Percentiles rank a stretch among this genome's conserved stretches.
Conservation (phyloP, 1,140 invertebrate species). For the Luehdorfia chinensis region DNA sequence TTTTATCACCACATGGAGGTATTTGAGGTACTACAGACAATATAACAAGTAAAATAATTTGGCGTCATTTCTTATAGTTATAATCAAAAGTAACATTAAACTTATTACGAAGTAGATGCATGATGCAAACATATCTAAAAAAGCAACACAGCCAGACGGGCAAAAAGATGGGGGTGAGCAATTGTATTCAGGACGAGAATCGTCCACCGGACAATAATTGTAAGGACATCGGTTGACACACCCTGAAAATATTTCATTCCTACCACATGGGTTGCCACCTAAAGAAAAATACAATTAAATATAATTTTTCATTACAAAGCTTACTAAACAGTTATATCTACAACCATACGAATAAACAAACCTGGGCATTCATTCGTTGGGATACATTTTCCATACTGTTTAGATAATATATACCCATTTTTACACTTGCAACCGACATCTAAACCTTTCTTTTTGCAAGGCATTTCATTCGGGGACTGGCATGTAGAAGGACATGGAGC, state of each 20-base stretch:
- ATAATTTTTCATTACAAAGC: too few species aligned
- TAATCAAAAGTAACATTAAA: too few species aligned
- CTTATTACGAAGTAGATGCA: too few species aligned
- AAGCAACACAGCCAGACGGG: conserved; percentile 26
- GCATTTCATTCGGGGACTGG: conserved; percentile 18
- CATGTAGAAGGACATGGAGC: conserved; percentile 29
- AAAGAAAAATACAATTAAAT: conserved; percentile 7
- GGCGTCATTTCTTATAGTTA: too few species aligned
- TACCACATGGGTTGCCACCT: conserved; percentile 30
- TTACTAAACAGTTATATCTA: too few species aligned
- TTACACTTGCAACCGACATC: conserved; percentile 27
- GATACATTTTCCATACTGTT: conserved; percentile 1
- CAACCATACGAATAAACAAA: conserved; percentile 1
- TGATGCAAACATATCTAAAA: too few species aligned
- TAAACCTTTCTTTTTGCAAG: conserved; percentile 22
- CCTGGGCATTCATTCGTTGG: conserved; percentile 1
- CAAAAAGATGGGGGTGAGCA: conserved; percentile 19
- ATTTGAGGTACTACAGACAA: too few species aligned
- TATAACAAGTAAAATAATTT: too few species aligned
- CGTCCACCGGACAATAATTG: conserved; percentile 32
- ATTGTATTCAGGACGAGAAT: conserved; percentile 21
- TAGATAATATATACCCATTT: conserved; percentile 23
- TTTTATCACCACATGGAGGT: too few species aligned
- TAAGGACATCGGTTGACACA: conserved; percentile 27
- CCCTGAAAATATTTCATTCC: conserved; percentile 20